Percentiles rank a stretch among this genome's conserved stretches.
phyloP scores from a whole-genome alignment of 1,140 invertebrate genomes.

The Euborellia annulipes region DNA sequence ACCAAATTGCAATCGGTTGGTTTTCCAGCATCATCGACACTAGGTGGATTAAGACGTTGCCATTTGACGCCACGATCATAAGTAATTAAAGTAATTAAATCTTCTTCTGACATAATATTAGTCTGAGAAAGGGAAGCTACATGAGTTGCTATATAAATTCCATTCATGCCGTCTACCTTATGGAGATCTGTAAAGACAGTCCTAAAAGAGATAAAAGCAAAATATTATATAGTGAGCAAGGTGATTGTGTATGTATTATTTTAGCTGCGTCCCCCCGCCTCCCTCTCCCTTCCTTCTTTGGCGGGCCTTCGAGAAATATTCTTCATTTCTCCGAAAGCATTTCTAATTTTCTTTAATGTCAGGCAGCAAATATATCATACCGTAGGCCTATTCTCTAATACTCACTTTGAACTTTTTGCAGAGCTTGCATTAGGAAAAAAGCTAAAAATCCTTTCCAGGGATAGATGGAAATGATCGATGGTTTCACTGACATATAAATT shows the following conservation, averaged over 20 bases:
- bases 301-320: too few species aligned
- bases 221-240: too few species aligned
- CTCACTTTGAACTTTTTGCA: too few species aligned
- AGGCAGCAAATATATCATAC: too few species aligned
- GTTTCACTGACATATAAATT: conserved; percentile 64
- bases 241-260: too few species aligned
- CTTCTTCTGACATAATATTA: conserved; percentile 45
- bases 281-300: too few species aligned
- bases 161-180: conserved; percentile 67
- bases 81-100: conserved; percentile 65
- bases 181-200: conserved; percentile 85
- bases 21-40: conserved; percentile 44
- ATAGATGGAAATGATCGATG: conserved; percentile 51
- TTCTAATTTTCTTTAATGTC: too few species aligned
- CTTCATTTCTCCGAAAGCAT: too few species aligned
- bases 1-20: conserved; percentile 40
- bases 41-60: conserved; percentile 50
- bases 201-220: too few species aligned
- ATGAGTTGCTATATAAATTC: conserved; percentile 80
- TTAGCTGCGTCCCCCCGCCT: too few species aligned
- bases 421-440: too few species aligned
- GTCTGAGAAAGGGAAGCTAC: conserved; percentile 28
- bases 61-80: conserved; percentile 75
- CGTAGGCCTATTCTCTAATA: too few species aligned
- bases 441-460: conserved; percentile 63